Conservation (phyloP, 2,797 vertebrate genomes). For the Malacoctenus gilli region DNA sequence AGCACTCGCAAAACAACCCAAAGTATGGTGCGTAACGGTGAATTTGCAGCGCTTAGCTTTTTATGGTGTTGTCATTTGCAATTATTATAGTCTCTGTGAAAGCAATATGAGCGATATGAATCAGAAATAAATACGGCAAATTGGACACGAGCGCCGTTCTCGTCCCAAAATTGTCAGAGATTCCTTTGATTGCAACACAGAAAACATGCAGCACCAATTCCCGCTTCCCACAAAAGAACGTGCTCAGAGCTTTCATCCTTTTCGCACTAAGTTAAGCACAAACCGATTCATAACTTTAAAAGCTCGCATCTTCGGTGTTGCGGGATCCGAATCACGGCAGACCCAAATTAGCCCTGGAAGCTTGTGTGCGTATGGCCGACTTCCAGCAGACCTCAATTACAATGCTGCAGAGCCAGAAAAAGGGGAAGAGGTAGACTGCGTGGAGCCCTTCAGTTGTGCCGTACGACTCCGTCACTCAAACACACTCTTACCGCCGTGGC, state of each 20-base stretch:
- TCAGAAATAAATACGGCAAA: slow-evolving; percentile 26
- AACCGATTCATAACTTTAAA: slow-evolving; percentile 53
- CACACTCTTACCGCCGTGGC: slow-evolving; percentile 69
- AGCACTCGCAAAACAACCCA: slow-evolving; percentile 35
- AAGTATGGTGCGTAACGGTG: slow-evolving; percentile 26
- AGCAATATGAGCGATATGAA: slow-evolving; percentile 27
- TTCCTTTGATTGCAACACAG: slow-evolving; percentile 13
- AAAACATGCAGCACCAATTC: slow-evolving; percentile 8
- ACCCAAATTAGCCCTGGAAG: slow-evolving; percentile 80
- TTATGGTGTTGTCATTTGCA: slow-evolving; percentile 29
- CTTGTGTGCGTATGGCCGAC: slow-evolving; percentile 75
- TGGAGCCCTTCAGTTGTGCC: slow-evolving; percentile 81
- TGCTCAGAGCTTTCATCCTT: slow-evolving; percentile 19
- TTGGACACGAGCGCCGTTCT: slow-evolving; percentile 16
- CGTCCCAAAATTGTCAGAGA: slow-evolving; percentile 7
- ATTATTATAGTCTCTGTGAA: slow-evolving; percentile 34
- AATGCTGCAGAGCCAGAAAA: slow-evolving; percentile 80
- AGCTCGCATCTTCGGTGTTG: slow-evolving; percentile 64
- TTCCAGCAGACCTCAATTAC: slow-evolving; percentile 85
- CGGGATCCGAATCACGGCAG: slow-evolving; percentile 65
- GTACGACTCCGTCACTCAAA: slow-evolving; percentile 71
- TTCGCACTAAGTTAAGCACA: slow-evolving; percentile 22
- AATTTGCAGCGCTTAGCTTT: slow-evolving; percentile 39
- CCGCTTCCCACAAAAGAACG: slow-evolving; percentile 24
- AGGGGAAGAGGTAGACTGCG: slow-evolving; percentile 79